A percentile compares a stretch with the other conserved stretches of the same genome.
phyloP scores from a whole-genome alignment of 2,113 vertebrate species.

The Chloebia gouldiae region DNA sequence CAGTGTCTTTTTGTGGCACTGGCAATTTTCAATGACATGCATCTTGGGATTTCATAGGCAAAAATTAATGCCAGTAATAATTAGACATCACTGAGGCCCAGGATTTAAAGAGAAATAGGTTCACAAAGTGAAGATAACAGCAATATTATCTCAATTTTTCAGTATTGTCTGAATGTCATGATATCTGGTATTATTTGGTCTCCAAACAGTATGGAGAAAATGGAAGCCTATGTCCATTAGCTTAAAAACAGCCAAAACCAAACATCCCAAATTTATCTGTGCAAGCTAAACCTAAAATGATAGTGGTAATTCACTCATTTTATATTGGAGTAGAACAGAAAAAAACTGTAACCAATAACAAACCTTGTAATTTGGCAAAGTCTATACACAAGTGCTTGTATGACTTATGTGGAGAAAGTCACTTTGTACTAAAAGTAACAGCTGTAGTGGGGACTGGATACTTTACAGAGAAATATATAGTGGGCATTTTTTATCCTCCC shows the following conservation, averaged over 20 bases:
- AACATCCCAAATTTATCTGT: neutral
- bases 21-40: slow-evolving; percentile 4
- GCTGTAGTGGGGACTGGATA: neutral
- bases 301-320: neutral
- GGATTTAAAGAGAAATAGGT: neutral
- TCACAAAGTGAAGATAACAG: neutral
- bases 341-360: neutral
- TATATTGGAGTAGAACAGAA: neutral
- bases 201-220: neutral
- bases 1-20: slow-evolving; percentile 17
- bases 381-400: neutral
- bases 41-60: neutral
- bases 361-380: neutral
- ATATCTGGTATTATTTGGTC: neutral
- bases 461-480: neutral
- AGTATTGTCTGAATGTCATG: neutral
- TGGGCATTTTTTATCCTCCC: neutral
- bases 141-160: neutral
- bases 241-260: neutral
- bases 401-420: neutral
- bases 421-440: neutral
- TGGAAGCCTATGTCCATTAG: neutral
- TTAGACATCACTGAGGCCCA: neutral
- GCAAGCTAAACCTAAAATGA: neutral
- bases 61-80: slow-evolving; percentile 13